Conservation (phyloP, 2,113 vertebrate genomes). For the Ceratotherium simum region DNA sequence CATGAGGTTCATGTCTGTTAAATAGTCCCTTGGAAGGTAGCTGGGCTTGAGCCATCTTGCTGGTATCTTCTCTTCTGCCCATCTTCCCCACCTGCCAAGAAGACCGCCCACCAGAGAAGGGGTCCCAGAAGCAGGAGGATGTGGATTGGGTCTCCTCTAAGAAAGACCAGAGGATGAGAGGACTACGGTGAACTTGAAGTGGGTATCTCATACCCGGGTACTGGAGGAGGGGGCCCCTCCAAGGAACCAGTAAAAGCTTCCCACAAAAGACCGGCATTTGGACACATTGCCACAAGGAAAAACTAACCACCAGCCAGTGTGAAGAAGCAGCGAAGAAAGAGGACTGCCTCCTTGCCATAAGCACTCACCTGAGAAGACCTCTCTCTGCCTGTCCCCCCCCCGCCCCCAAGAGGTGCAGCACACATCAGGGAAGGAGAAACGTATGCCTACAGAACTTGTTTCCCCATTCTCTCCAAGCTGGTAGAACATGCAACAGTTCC, state of each 20-base stretch:
- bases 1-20: background rate
- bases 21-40: background rate
- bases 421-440: background rate
- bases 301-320: background rate
- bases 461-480: background rate
- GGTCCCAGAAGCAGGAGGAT: background rate
- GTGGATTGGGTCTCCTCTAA: background rate
- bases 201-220: background rate
- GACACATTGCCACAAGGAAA: background rate
- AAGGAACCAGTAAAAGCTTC: background rate
- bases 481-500: background rate
- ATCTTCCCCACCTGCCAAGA: background rate
- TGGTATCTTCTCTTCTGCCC: background rate
- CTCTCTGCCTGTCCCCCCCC: too few species aligned
- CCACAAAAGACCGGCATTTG: background rate
- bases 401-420: background rate
- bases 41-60: background rate
- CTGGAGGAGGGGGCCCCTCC: background rate
- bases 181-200: background rate
- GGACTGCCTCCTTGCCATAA: background rate
- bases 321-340: background rate
- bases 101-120: background rate
- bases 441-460: rapidly evolving
- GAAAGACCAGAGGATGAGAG: background rate
- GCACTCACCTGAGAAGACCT: background rate